Evolutionary conservation across 2,113 vertebrate genomes (phyloP), one percentile per base, ranked within the genome.

Genomic region (Indicator indicator): DNA sequence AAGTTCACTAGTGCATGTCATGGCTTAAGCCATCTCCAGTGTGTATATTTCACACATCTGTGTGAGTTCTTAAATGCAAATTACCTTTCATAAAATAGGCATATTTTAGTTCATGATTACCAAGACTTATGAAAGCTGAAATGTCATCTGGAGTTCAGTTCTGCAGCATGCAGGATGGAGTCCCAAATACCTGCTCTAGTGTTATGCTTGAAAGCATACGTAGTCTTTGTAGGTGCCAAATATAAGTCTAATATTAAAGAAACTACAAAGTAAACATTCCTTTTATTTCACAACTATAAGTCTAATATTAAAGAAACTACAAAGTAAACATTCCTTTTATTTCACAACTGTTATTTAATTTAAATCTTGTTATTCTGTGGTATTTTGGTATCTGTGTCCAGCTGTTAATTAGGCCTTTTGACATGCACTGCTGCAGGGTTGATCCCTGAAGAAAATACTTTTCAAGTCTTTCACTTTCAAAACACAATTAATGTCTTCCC

Each of bases 351-450:
- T 60, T 84, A 50, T 9, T 86, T 73, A n/a, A 88, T 82, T 89
- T 58, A 23, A 79, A 40, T 86, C 7, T 36, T 64, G 17, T 71
- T 86, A 2, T 46, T 70, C 33, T 91, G 48, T 50, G 64, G 38
- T 86, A 9, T 68, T 91, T 59, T 36, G 54, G 58, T 86, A 16
- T 77, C 76, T 91, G 54, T 0, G 1, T 73, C 72, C 80, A 83
- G 86, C 83, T 90, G 86, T 74, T 93, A 89, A 96, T 83, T 67
- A 83, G 72, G 58, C 59, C 87, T 88, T 89, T 23, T 56, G 76
- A 72, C 67, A 36, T 58, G 62, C 46, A 59, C 0, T 55, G 44
- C 86, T 89, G 40, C 62, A 91, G 83, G 62, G 65, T 28, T 65
- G 72, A 95, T 83, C 67, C 54, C 58, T 32, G 60, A 86, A 83